Evolutionary conservation across 2,888 invertebrate genomes (phyloP), one percentile per base, ranked within the genome.

Genomic region (Blera fallax): DNA sequence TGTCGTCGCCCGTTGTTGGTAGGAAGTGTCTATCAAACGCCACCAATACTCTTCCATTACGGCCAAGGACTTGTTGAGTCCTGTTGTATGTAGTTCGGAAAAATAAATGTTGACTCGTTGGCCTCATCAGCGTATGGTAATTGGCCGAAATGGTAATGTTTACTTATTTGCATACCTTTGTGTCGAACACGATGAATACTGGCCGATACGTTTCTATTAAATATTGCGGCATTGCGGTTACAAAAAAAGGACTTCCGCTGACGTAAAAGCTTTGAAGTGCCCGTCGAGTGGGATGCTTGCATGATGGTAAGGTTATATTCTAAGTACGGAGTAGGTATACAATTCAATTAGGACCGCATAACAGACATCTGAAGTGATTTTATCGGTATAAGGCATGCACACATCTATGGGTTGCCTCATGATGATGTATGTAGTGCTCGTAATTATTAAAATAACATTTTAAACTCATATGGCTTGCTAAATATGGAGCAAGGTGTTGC

Each of bases 81-180:
- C 62, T 74, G 72, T 73, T 67, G 78, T 67, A 83, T 67, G 40
- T 72, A 50, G 50, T 74, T 48, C 27, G 34, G 70, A 18, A 78
- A 70, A 70, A 60, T 69, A 80, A 81, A 80, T 85, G 56, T 80
- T 85, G 74, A 85, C 80, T 69, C 79, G 54, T 73, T 62, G 83
- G 60, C 54, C 67, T 79, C 79, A 84, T 84, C 79, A 79, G 40
- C 18, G 34, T 58, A 70, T 80, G 84, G 80, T 85, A 85, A 85
- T 85, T 85, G 84, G 76, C n/a, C 62, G 77, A 87, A 81, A 80
- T 87, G 72, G 81, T 76, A 81, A 81, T 81, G 76, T 80, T 85
- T 80, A 80, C 84, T 58, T 85, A 81, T 87, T 87, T 87, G 81
- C 85, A 87, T 87, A 77, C 81, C 81, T 87, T 87, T 87, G 77